Evolutionary conservation across 2,888 invertebrate species (phyloP).

Genomic region (Esperia sulphurella): DNA sequence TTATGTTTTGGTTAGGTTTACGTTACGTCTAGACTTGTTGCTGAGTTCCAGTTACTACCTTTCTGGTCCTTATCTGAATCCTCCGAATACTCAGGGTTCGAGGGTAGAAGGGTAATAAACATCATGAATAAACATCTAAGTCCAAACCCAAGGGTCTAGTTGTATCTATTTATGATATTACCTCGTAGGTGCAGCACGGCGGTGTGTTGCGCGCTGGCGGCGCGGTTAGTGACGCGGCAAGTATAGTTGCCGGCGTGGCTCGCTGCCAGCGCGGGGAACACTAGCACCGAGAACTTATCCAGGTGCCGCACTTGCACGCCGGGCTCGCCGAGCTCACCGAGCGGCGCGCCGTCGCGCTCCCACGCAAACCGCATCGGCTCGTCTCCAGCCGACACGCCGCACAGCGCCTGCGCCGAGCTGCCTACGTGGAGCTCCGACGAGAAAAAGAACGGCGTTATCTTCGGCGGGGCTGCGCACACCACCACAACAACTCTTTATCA

Average conservation of each 20-base stretch:
- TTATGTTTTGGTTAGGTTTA: no score
- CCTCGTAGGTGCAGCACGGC: conserved; percentile 84
- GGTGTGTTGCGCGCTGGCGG: conserved; percentile 83
- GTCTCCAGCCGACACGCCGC: conserved; percentile 86
- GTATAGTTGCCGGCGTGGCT: conserved; percentile 85
- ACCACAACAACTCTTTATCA: no score
- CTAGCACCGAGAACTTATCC: conserved; percentile 84
- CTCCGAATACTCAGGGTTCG: no score
- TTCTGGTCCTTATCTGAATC: no score
- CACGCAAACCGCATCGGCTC: conserved; percentile 84
- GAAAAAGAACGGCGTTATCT: conserved; percentile 91
- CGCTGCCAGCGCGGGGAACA: conserved; percentile 83
- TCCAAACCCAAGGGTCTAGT: no score
- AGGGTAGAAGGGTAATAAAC: no score
- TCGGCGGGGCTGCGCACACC: conserved; percentile 85
- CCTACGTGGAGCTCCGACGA: conserved; percentile 90
- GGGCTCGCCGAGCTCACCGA: no score
- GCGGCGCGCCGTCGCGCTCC: conserved; percentile 81
- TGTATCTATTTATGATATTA: no score
- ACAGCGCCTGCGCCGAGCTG: conserved; percentile 89
- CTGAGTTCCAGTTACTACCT: no score
- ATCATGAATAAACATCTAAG: no score
- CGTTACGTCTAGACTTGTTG: no score
- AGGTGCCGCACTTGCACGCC: conserved; percentile 79
- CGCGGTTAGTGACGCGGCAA: conserved; percentile 84